A percentile compares a stretch with the other conserved stretches of the same genome.
phyloP scores from a whole-genome alignment of 2,113 vertebrate genomes.

The Pedetes capensis region DNA sequence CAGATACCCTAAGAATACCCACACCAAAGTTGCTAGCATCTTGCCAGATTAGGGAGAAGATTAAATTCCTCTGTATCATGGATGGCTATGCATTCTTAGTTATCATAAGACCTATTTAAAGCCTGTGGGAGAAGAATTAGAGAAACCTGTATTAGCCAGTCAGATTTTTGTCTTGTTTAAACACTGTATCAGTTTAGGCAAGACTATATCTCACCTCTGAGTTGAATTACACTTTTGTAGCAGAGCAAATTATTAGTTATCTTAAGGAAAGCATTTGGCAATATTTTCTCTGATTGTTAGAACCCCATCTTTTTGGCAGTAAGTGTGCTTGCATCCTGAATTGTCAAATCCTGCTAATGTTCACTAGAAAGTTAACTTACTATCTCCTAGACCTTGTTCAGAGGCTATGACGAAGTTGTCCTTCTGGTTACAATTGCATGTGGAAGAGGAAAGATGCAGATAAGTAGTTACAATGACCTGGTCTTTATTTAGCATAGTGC shows the following conservation, averaged over 20 bases:
- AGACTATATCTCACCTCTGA: not conserved
- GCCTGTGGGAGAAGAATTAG: not conserved
- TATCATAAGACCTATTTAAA: not conserved
- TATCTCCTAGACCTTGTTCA: not conserved
- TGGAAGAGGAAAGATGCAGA: not conserved
- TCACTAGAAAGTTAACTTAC: not conserved
- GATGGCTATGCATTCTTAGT: not conserved
- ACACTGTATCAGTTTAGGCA: not conserved
- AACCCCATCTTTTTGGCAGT: not conserved
- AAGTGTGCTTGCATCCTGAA: not conserved
- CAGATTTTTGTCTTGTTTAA: not conserved
- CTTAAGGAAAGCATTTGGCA: not conserved
- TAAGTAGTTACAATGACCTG: not conserved
- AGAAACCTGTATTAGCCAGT: rapidly evolving
- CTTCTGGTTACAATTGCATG: not conserved
- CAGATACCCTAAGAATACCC: not conserved
- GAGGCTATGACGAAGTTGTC: not conserved
- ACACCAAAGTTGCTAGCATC: not conserved
- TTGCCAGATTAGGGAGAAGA: not conserved
- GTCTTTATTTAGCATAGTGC: not conserved
- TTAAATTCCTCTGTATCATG: not conserved
- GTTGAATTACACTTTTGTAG: not conserved
- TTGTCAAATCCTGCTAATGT: not conserved
- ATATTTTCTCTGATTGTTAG: not conserved
- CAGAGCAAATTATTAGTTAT: not conserved